phyloP scores from a whole-genome alignment of 2,888 invertebrate species.

The Drosophila meridiana region DNA sequence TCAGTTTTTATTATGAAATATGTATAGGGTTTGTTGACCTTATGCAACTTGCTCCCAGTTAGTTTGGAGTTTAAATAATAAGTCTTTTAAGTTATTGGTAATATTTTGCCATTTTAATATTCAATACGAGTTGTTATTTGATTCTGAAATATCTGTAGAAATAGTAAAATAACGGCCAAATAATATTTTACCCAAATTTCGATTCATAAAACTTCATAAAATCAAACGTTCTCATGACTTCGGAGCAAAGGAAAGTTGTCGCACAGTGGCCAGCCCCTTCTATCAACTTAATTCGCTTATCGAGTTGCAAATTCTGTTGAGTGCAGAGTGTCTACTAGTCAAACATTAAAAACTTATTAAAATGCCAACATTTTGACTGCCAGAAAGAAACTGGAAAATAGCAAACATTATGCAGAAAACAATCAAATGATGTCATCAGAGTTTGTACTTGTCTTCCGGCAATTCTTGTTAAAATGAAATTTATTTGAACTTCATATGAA shows the following conservation, averaged over 20 bases:
- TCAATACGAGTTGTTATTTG: neutral
- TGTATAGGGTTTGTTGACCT: neutral
- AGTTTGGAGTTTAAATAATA: too few species aligned
- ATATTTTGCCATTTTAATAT: neutral
- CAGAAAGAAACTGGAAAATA: neutral
- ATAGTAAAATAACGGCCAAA: neutral
- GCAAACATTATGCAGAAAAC: neutral
- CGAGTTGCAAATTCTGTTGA: neutral
- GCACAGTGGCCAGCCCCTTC: too few species aligned
- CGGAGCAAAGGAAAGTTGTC: too few species aligned
- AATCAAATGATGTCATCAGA: neutral
- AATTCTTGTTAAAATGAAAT: neutral
- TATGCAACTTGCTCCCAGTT: neutral
- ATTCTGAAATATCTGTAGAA: neutral
- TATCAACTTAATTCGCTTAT: too few species aligned
- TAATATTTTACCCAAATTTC: neutral
- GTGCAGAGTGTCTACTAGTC: neutral
- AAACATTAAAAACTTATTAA: neutral
- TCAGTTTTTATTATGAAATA: neutral
- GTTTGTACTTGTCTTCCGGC: neutral
- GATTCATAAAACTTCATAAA: too few species aligned
- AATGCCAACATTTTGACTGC: neutral
- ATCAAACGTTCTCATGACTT: too few species aligned
- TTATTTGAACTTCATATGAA: neutral
- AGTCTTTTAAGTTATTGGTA: neutral